Evolutionary conservation across 1,140 invertebrate species (phyloP), one percentile per base, ranked within the genome.

Genomic region (Bombus terrestris): DNA sequence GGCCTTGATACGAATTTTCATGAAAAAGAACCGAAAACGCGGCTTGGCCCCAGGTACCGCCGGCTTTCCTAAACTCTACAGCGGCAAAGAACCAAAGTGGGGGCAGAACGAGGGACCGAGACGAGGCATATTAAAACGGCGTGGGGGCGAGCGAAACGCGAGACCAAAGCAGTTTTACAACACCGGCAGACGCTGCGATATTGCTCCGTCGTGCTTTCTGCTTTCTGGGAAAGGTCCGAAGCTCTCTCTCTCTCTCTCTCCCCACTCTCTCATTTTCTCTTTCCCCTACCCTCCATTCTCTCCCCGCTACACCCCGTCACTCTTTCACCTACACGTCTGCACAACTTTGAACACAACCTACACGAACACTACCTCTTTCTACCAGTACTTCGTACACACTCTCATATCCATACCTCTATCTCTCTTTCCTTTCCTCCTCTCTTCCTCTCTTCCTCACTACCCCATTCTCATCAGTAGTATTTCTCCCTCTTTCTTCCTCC

Each of bases 101-200:
- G 39, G 25, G 39, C 13, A 28, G 59, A 68, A 35, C 28, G 75
- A 37, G 47, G 5, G 69, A 39, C 75, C 28, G 59, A 77, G 74
- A 75, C 59, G 62, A 80, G 28, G 71, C 53, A 32, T 69, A 73
- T 41, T 43, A 66, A 81, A 81, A 32, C 53, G 62, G 15, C 37
- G 35, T 12, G 68, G 39, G 69, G n/a, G 53, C 35, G 47, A 77
- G 80, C 9, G 41, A 87, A 82, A 41, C 32, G 28, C 71, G 71
- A 91, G 89, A 92, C 92, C 92, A 92, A 93, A 93, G 91, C 89
- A 88, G 86, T 92, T 92, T 91, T 92, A 92, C 87, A 89, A 91
- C 86, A 86, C 81, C 53, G 83, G 83, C 81, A 90, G 90, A 90
- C 90, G 90, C 86, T 83, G 82, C 82, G 82, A 92, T 91, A 90